A percentile compares a stretch with the other conserved stretches of the same genome.
Conservation (phyloP, 53 echinoderm and acorn worm genomes). For the Temnopleurus reevesii region DNA sequence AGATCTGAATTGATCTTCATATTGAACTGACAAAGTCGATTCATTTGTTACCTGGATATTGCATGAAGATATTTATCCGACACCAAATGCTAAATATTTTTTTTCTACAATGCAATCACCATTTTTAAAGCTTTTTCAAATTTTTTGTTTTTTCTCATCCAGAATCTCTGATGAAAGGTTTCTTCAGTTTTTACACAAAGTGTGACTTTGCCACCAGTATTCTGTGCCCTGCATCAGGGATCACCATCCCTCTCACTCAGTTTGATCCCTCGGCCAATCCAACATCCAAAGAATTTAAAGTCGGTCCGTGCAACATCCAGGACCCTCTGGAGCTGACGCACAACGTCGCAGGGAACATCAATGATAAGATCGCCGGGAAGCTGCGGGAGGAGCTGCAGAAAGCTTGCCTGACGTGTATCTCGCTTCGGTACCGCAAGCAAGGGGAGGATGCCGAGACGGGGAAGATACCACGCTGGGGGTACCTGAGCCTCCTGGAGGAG, state of each 20-base stretch:
- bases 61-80: too few relatives aligned
- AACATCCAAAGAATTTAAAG: constrained; percentile 1
- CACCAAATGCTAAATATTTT: too few relatives aligned
- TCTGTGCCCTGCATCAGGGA: constrained; percentile 76
- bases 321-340: constrained; percentile 92
- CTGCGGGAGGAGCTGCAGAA: constrained; percentile 63
- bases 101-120: too few relatives aligned
- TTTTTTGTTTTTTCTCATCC: not conserved
- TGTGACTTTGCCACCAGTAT: constrained; percentile 77
- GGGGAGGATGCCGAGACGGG: not conserved
- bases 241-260: constrained; percentile 55
- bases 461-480: constrained; percentile 47
- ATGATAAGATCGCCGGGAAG: constrained; percentile 68
- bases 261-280: not conserved
- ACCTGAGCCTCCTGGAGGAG: constrained; percentile 55
- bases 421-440: constrained; percentile 59
- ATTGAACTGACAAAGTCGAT: too few relatives aligned
- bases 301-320: constrained; percentile 77
- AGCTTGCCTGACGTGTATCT: constrained; percentile 65
- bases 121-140: not conserved
- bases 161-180: constrained; percentile 78
- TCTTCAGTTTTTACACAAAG: constrained; percentile 81
- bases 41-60: too few relatives aligned
- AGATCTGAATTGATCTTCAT: too few relatives aligned
- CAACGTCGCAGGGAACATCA: constrained; percentile 87